Evolutionary conservation across 2,113 vertebrate species (phyloP), one percentile per base, ranked within the genome.

Genomic region (Chionis minor): DNA sequence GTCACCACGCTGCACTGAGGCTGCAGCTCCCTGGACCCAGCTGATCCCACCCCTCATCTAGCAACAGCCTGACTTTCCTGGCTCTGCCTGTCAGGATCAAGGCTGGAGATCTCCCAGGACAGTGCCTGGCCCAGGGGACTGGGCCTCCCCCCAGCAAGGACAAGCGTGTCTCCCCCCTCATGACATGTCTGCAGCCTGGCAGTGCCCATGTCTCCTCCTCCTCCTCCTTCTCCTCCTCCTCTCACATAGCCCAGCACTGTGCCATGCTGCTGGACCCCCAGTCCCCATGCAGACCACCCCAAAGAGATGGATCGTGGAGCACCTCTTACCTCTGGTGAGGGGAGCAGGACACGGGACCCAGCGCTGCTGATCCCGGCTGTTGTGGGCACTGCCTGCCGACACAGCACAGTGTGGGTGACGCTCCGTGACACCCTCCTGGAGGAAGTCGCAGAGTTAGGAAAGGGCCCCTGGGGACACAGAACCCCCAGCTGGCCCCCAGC

Each of bases 371-470:
- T 72, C 23, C 47, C 21, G 80, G 28, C 15, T 1, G 21, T 2
- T 45, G 49, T 6, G 1, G 28, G 24, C 52, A 3, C 77, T 78
- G 90, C 71, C 42, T 30, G 38, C 30, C 3, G 1, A 81, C 84
- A 14, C 44, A 8, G 79, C 21, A 2, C 4, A 0, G 8, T 0
- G 8, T 8, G 30, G 42, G 22, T 10, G 38, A 35, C 58, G 61
- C 44, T 35, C 65, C 1, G 72, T 21, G 30, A 61, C 77, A 71
- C 14, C 32, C 69, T 66, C 19, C 5, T 0, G 0, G 56, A 42
- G 97, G 96, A 97, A 97, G 94, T 78, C 4, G 1, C 38, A 2
- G n/a, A 8, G 22, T 61, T 23, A 27, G 81, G 88, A 96, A 63
- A 73, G n/a, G 22, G 70, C 32, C 32, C 8, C 3, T 18, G 26